Evolutionary conservation across 1,140 invertebrate species (phyloP).

Genomic region (Bathynomus jamesi): DNA sequence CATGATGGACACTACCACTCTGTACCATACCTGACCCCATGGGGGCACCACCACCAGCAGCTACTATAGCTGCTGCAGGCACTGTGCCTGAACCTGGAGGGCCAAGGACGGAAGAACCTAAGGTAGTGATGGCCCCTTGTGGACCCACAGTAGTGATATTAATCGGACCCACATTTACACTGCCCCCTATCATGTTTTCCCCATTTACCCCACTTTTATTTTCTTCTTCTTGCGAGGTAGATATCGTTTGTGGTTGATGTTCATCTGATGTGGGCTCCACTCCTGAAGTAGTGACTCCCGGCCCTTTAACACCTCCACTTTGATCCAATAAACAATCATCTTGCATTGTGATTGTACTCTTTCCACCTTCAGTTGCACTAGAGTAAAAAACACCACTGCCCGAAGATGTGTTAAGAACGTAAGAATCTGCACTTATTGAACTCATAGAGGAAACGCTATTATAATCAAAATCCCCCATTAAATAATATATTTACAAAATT

Average conservation of each 20-base stretch:
- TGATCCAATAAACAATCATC: neutral
- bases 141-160: conserved; percentile 7
- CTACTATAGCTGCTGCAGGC: conserved; percentile 21
- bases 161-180: neutral
- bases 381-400: neutral
- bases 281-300: neutral
- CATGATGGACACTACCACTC: conserved; percentile 15
- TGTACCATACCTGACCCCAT: conserved; percentile 17
- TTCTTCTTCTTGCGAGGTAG: neutral
- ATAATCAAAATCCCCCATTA: neutral
- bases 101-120: conserved; percentile 23
- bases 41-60: conserved; percentile 20
- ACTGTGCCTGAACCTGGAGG: conserved; percentile 26
- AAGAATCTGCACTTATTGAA: neutral
- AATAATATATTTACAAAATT: conserved; percentile 2
- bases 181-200: neutral
- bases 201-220: neutral
- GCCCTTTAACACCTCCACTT: neutral
- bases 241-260: neutral
- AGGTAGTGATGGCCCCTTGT: conserved; percentile 17
- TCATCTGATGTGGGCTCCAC: neutral
- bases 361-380: neutral
- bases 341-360: neutral
- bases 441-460: neutral
- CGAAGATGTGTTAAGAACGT: neutral